Evolutionary conservation across 2,888 invertebrate genomes (phyloP).

Genomic region (Allophyes oxyacanthae): DNA sequence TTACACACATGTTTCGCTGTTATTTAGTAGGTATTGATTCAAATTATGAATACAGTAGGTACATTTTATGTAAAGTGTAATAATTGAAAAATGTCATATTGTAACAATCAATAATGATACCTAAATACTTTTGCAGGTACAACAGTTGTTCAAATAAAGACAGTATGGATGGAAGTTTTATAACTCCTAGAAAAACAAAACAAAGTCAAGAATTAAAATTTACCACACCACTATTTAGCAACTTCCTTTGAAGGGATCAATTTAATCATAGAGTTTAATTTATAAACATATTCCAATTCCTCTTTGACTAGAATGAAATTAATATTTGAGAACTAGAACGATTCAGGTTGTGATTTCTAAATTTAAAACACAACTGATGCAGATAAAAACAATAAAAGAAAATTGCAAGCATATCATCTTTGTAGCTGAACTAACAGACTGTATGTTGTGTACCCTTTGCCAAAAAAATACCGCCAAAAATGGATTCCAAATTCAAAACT

Average conservation of each 20-base stretch:
- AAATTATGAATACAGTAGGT: too few relatives aligned
- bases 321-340: conserved; percentile 43
- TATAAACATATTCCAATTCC: conserved; percentile 56
- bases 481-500: conserved; percentile 65
- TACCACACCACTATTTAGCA: conserved; percentile 55
- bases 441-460: conserved; percentile 53
- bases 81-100: conserved; percentile 9
- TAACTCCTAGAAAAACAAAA: conserved; percentile 47
- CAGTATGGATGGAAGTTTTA: conserved; percentile 52
- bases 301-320: conserved; percentile 42
- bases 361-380: conserved; percentile 55
- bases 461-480: conserved; percentile 60
- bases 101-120: conserved; percentile 26
- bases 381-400: conserved; percentile 54
- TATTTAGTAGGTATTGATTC: too few relatives aligned
- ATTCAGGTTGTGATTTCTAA: conserved; percentile 68
- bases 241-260: conserved; percentile 83
- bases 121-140: conserved; percentile 48
- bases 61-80: background rate
- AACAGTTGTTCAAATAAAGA: conserved; percentile 49
- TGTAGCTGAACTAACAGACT: conserved; percentile 60
- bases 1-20: conserved; percentile 23
- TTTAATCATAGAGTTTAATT: conserved; percentile 78
- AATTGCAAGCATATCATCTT: conserved; percentile 70
- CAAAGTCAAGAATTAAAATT: conserved; percentile 51